Percentiles rank a stretch among this genome's conserved stretches.
phyloP scores from a whole-genome alignment of 2,113 vertebrate genomes.

The Pseudorhombus dupliciocellatus region DNA sequence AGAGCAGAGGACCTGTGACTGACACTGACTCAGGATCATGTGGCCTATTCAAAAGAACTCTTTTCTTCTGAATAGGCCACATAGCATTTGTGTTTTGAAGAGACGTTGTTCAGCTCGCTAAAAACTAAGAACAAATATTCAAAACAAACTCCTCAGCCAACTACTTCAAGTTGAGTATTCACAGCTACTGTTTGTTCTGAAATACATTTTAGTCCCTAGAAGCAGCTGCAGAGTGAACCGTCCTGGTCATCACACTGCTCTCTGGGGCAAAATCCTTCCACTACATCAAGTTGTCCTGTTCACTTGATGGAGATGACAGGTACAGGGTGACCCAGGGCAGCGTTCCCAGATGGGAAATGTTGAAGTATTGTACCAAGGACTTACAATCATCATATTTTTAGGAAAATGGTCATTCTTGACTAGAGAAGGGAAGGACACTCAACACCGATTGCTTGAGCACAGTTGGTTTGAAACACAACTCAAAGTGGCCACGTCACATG shows the following conservation, averaged over 20 bases:
- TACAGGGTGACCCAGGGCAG: background rate
- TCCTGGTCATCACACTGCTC: background rate
- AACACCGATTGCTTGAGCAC: too few relatives aligned
- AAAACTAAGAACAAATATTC: background rate
- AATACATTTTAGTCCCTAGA: background rate
- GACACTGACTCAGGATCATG: slow-evolving; percentile 9
- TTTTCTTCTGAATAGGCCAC: too few relatives aligned
- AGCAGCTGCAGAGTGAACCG: background rate
- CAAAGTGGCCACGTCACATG: too few relatives aligned
- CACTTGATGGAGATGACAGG: background rate
- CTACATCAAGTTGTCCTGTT: background rate
- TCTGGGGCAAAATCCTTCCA: background rate
- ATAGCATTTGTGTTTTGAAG: slow-evolving; percentile 2
- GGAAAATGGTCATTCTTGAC: too few relatives aligned
- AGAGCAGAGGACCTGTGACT: slow-evolving; percentile 9
- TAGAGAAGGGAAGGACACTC: too few relatives aligned
- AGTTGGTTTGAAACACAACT: too few relatives aligned
- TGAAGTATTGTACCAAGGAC: too few relatives aligned
- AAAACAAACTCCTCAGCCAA: background rate
- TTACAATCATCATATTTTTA: too few relatives aligned
- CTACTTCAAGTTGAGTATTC: background rate
- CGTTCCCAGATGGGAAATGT: background rate
- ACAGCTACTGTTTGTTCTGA: background rate
- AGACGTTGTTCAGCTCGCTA: background rate
- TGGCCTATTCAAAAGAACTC: slow-evolving; percentile 8